Percentiles rank a stretch among this genome's conserved stretches.
Evolutionary conservation across 2,888 invertebrate genomes (phyloP).

Genomic region (Limnephilus marmoratus): DNA sequence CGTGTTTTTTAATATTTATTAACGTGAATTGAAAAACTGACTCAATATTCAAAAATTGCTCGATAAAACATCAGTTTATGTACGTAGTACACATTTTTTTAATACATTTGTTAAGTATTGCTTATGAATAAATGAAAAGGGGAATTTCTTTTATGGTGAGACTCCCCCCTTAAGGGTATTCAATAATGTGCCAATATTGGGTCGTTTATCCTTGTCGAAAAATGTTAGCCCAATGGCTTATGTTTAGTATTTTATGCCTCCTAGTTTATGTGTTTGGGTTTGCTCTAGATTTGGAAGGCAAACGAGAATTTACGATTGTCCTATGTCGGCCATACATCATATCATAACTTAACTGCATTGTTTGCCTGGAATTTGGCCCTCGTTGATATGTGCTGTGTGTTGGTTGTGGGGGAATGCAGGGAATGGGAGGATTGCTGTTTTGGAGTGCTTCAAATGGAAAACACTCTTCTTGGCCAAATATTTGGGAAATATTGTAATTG

Average conservation of each 20-base stretch:
- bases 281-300: constrained; percentile 18
- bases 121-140: neutral
- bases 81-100: neutral
- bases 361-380: constrained; percentile 16
- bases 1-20: neutral
- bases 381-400: neutral
- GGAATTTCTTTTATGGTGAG: neutral
- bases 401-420: neutral
- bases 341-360: constrained; percentile 23
- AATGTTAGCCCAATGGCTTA: neutral
- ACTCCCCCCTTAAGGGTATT: neutral
- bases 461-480: neutral
- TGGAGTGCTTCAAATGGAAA: neutral
- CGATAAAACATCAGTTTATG: neutral
- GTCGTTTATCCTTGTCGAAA: constrained; percentile 2
- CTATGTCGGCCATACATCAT: constrained; percentile 10
- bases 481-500: neutral
- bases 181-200: neutral
- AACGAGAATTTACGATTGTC: constrained; percentile 1
- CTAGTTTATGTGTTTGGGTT: neutral
- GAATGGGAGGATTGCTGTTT: neutral
- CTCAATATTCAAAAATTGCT: neutral
- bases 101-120: neutral
- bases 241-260: neutral
- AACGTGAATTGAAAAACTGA: neutral